Base-by-base conservation (phyloP, 1,140 invertebrate genomes). In the Philaenus spumarius region DNA sequence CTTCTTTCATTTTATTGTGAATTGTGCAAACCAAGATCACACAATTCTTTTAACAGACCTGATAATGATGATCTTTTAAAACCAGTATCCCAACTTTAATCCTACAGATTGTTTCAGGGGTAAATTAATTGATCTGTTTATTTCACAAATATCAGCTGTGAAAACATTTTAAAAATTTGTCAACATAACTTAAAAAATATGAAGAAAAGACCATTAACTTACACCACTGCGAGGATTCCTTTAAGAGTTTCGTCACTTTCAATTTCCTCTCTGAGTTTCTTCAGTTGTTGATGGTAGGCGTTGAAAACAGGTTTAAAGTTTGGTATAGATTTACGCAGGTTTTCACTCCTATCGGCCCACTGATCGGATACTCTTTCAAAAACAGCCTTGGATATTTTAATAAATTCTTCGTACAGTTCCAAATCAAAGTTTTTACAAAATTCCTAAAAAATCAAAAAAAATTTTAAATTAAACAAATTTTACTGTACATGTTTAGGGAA, bases 191-290 rank as follows among this genome's bases (percentile, higher is more conserved):
- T 42, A 52, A 51, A 9, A 42, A 54, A 39, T 54, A 60, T 55
- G 17, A 6, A 51, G 37, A 55, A 19, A 55, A 55, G 58, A 1
- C 1, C 15, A 3, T 37, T 54, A 24, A 76, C 80, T 78, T 75
- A 83, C 78, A 84, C 66, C n/a, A 75, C 71, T 34, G 82, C 77
- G n/a, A 77, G 75, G 14, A 86, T 74, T 85, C 78, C 64, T 84
- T 78, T 26, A 89, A 63, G 1, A 78, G n/a, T 76, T 54, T 84
- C 79, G 64, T 89, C 86, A 20, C 75, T 75, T 22, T 78, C 69
- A 0, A 90, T 69, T 64, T 89, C 87, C 5, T 81, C 70, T 35
- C 80, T 73, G 2, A 89, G 63, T 60, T 80, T 80, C 11, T 77
- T 71, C 1, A 84, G 26, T 68, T 87, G 84, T 0, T 71, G 66